Percentiles rank a stretch among this genome's conserved stretches.
Conservation (phyloP, 2,888 invertebrate species). For the Taphrorychus bicolor region DNA sequence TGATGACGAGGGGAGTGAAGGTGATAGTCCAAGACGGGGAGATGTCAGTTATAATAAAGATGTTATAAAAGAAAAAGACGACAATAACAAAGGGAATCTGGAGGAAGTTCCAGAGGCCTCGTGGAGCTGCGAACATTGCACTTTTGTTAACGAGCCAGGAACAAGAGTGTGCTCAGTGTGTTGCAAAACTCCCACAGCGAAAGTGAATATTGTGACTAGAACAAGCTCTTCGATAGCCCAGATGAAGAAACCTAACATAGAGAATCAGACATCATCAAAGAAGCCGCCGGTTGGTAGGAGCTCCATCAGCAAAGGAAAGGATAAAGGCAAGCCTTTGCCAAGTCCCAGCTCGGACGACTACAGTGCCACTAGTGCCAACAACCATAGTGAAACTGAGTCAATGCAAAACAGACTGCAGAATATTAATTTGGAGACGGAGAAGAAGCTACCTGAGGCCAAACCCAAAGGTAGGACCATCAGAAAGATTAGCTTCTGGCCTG, state of each 20-base stretch:
- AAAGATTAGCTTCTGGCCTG: conserved; percentile 78
- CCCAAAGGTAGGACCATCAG: conserved; percentile 73
- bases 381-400: conserved; percentile 59
- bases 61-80: conserved; percentile 40
- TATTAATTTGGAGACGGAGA: conserved; percentile 38
- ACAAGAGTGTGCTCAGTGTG: conserved; percentile 84
- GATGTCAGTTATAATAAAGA: conserved; percentile 33
- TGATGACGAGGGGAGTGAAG: conserved; percentile 51
- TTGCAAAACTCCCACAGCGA: conserved; percentile 76
- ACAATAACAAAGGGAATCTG: conserved; percentile 53
- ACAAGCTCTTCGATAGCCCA: not conserved
- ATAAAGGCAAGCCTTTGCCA: conserved; percentile 24
- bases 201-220: conserved; percentile 46
- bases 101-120: conserved; percentile 63
- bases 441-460: conserved; percentile 46
- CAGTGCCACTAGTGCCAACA: conserved; percentile 48
- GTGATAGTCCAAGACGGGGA: conserved; percentile 44
- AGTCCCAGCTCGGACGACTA: conserved; percentile 54
- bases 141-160: conserved; percentile 83
- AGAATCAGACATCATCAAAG: conserved; percentile 21
- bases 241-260: conserved; percentile 1
- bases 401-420: conserved; percentile 55
- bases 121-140: conserved; percentile 92
- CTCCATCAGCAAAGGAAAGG: conserved; percentile 28
- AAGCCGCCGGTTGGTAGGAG: conserved; percentile 32